A percentile compares a stretch with the other conserved stretches of the same genome.
phyloP scores from a whole-genome alignment of 2,113 vertebrate genomes.

The Bolborhynchus lineola region DNA sequence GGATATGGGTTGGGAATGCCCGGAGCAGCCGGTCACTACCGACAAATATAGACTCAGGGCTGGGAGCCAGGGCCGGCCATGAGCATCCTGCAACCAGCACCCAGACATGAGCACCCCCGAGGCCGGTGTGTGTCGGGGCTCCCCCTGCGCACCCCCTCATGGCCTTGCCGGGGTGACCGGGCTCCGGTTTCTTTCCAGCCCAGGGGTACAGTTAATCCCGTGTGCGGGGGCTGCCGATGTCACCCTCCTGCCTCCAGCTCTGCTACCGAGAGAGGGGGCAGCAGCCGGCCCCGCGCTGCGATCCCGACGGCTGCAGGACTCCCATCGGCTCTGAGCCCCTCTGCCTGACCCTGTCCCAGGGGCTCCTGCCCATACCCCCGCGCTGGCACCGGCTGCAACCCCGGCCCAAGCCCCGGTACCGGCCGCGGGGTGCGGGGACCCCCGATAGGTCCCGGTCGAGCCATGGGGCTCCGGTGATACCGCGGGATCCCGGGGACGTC shows the following conservation, averaged over 20 bases:
- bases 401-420: not conserved
- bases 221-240: not conserved
- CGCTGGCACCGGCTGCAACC: no score
- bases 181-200: constrained; percentile 24
- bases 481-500: constrained; percentile 82
- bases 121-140: not conserved
- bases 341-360: rapidly evolving
- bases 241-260: not conserved
- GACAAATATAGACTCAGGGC: not conserved
- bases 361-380: rapidly evolving
- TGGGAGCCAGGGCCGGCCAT: not conserved
- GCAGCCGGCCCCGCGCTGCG: rapidly evolving
- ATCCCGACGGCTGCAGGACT: not conserved
- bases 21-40: not conserved
- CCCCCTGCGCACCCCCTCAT: not conserved
- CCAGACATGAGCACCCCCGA: no score
- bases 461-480: constrained; percentile 13
- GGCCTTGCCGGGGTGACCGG: not conserved
- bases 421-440: not conserved
- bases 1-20: not conserved
- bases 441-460: not conserved
- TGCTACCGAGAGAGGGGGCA: not conserved
- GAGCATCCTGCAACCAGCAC: not conserved
- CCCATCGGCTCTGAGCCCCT: rapidly evolving
- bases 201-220: constrained; percentile 29